A percentile compares a stretch with the other conserved stretches of the same genome.
Evolutionary conservation across 2,888 invertebrate species (phyloP).

Genomic region (Lycocerus yunnanus): DNA sequence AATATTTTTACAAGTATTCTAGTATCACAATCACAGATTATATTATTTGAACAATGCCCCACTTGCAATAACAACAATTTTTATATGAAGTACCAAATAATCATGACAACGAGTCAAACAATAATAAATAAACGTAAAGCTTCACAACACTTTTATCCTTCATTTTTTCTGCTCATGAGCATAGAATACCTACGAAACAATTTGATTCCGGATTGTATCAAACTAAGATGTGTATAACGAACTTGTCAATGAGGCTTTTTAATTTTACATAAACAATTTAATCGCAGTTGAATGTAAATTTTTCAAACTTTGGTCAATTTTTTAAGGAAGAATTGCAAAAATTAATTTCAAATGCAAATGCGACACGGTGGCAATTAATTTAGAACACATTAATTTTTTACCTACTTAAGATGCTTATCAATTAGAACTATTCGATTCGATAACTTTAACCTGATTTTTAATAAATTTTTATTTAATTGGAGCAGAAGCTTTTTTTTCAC

Average conservation of each 20-base stretch:
- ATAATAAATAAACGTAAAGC: conserved; percentile 20
- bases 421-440: not conserved
- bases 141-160: conserved; percentile 22
- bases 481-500: not conserved
- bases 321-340: not conserved
- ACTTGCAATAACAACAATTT: not conserved
- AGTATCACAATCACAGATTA: not conserved
- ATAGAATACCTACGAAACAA: not conserved
- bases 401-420: not conserved
- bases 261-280: not conserved
- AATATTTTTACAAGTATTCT: not conserved
- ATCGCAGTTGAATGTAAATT: not conserved
- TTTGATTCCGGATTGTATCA: not conserved
- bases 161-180: conserved; percentile 27
- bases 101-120: conserved; percentile 10
- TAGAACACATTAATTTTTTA: not conserved
- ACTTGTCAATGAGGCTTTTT: not conserved
- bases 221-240: not conserved
- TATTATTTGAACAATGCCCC: not conserved
- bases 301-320: not conserved
- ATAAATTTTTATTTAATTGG: not conserved
- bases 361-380: not conserved
- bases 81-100: not conserved
- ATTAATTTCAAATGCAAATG: not conserved
- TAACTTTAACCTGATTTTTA: not conserved